A percentile compares a stretch with the other conserved stretches of the same genome.
Evolutionary conservation across 2,113 vertebrate species (phyloP).

Genomic region (Neoarius graeffei): DNA sequence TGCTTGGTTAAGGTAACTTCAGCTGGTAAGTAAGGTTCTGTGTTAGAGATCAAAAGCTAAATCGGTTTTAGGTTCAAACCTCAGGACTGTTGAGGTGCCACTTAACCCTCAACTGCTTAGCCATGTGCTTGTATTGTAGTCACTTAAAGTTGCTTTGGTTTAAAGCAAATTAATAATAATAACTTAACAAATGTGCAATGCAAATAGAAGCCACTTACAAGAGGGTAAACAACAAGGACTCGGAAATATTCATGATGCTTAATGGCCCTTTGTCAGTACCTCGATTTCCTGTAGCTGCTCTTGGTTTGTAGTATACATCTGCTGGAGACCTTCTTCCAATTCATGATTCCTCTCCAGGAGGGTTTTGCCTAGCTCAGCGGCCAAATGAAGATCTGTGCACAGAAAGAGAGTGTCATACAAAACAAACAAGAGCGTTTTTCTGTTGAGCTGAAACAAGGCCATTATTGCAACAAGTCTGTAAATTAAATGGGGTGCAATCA

Average conservation of each 20-base stretch:
- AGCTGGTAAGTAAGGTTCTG: neutral
- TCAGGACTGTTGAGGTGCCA: neutral
- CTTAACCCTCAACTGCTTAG: neutral
- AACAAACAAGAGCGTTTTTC: neutral
- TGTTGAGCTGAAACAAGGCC: neutral
- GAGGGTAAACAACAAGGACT: neutral
- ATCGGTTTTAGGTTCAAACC: neutral
- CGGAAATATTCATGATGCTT: neutral
- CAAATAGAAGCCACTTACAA: neutral
- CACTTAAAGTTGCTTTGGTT: neutral
- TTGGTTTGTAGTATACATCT: conserved; percentile 91
- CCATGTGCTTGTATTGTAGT: neutral
- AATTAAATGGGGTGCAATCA: neutral
- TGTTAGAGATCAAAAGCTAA: neutral
- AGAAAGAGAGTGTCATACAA: neutral
- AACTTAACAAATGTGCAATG: neutral
- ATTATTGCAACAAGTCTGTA: neutral
- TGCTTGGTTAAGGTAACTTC: neutral
- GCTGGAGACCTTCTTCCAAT: conserved; percentile 89
- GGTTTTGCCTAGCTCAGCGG: conserved; percentile 92
- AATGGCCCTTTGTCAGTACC: conserved; percentile 64
- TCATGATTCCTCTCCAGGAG: conserved; percentile 94
- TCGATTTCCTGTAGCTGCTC: conserved; percentile 95
- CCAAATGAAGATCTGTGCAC: conserved; percentile 90
- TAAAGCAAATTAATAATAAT: neutral